Percentiles rank a stretch among this genome's conserved stretches.
These are phyloP conservation scores for Sus scrofa DNA, from an alignment of 2,113 vertebrate genomes.

Conservation along the genomic window T2T-Sscrofa CM000825.6:68201501-68202000, in stretches of 20 bases:
- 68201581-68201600: neutral
- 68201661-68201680: neutral
- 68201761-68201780: neutral
- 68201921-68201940: neutral
- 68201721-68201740: fast-evolving
- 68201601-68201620: fast-evolving
- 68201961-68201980: neutral
- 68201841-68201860: fast-evolving
- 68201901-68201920: neutral
- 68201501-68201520: neutral
- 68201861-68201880: neutral
- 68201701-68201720: neutral
- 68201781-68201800: fast-evolving
- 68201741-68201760: neutral
- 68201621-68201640: neutral
- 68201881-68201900: neutral
- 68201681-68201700: neutral
- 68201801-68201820: too few species aligned
- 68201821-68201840: neutral
- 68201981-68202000: neutral
- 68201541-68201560: neutral
- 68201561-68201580: neutral
- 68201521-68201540: neutral
- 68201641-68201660: neutral
- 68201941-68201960: too few species aligned